Base-by-base conservation (phyloP, 2,797 vertebrate genomes). In the Alectoris magna region DNA sequence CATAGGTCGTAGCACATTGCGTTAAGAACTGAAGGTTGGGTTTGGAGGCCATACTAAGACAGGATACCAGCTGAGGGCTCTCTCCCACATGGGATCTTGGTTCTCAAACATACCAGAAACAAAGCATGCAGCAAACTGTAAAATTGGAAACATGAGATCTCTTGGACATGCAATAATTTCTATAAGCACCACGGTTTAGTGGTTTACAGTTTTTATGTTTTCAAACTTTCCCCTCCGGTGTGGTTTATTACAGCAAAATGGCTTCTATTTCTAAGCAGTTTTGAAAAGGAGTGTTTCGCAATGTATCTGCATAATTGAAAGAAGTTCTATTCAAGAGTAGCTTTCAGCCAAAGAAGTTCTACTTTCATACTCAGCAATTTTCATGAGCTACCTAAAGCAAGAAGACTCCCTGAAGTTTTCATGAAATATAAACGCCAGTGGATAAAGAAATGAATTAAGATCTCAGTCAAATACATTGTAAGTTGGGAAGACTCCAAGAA, bases 361-460 rank as follows among this genome's bases (percentile, higher is more conserved):
- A 44, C 26, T 84, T 5, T 88, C 44, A 80, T 64, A 64, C 75
- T 77, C 60, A 73, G 31, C 80, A 80, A 77, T 94, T 90, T 92
- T 71, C 27, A 18, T 74, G 68, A 90, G 88, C 71, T 82, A 90
- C 73, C 48, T 36, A 2, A 91, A 79, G 58, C 36, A 68, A 88
- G 87, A 78, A 55, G 60, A 31, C 58, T 88, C 77, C 74, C 58
- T 69, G 71, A 64, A 53, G 62, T 87, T 94, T 94, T 68, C 23
- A 79, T 88, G 77, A 94, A 94, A 88, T 81, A 90, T 49, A 90
- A 48, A 92, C 91, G 63, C 27, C 63, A 70, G 5, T 38, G 7
- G 75, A 78, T 73, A 70, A 87, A 90, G 71, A 92, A 93, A 94
- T 84, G 84, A 75, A 94, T 84, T 69, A 91, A 71, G 71, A 68